Base-by-base conservation (phyloP, 1,140 invertebrate species). In the Steinernema khuongi region DNA sequence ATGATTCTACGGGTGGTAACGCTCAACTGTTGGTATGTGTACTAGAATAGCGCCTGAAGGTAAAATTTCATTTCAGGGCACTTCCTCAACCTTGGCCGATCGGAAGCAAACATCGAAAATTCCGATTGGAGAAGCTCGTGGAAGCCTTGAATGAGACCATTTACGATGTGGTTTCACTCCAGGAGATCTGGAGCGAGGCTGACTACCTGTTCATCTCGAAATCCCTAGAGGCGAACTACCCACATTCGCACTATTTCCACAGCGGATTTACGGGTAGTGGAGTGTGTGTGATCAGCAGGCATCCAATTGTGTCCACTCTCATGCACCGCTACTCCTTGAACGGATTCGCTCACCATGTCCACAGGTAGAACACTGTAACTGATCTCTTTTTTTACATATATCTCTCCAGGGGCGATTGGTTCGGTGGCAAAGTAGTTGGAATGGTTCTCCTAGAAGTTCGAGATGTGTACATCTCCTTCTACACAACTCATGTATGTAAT, bases 341-440 rank as follows among this genome's bases (percentile, higher is more conserved):
- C 89, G 95, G 95, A 1, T 97, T 96, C 84, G 91, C 94, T 70
- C 95, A 97, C 85, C 96, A 95, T 87, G 89, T 97, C 77, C 92
- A 94, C 67, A 67, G 79, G 79, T 78, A 31, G 18, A 19, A 14
- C 17, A 33, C 17, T 22, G 4, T 1, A 11, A 70, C 36, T 67
- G 18, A 32, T 73, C 18, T 41, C 29, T 73, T 29, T 7, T 66
- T 67, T 1, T 28, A 1, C 60, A 41, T n/a, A 30, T 31, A 14
- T n/a, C 1, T 14, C 32, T 79, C 33, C 33, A 94, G 97, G 87
- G 95, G 93, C 0, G 95, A 97, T 85, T 98, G 95, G 95, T 97
- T 96, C 87, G 95, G 93, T 69, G 95, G 94, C 4, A 97, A 97
- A 89, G 94, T 94, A 36, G 90, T 97, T 69, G 94, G 93, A 14